phyloP scores from a whole-genome alignment of 1,140 invertebrate genomes.

The Drosophila mojavensis region DNA sequence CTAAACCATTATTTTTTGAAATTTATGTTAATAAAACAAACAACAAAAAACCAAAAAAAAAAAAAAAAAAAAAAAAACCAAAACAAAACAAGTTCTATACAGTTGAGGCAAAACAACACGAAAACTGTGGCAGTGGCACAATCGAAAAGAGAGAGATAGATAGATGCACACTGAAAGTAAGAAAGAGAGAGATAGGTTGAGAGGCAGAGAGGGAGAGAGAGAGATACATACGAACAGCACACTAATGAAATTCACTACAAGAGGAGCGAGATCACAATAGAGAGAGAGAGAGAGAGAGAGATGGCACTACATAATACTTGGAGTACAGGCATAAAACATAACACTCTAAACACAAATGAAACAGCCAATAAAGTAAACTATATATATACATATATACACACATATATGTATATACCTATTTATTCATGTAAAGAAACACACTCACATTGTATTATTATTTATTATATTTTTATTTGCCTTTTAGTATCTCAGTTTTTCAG shows the following conservation, averaged over 20 bases:
- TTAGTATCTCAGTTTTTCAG: slow-evolving; percentile 41
- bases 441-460: slow-evolving; percentile 22
- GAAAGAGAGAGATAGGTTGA: slow-evolving; percentile 2
- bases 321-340: slow-evolving; percentile 14
- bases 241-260: background rate
- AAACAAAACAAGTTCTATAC: slow-evolving; percentile 12
- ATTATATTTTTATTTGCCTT: slow-evolving; percentile 29
- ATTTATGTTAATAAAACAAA: slow-evolving; percentile 79
- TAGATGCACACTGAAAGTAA: slow-evolving; percentile 11
- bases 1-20: slow-evolving; percentile 78
- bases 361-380: slow-evolving; percentile 44
- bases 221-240: background rate
- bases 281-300: background rate
- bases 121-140: slow-evolving; percentile 12
- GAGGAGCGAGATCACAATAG: background rate
- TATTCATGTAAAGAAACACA: slow-evolving; percentile 36
- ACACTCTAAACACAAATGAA: slow-evolving; percentile 5
- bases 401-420: slow-evolving; percentile 33
- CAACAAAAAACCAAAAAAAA: slow-evolving; percentile 51
- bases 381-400: slow-evolving; percentile 24
- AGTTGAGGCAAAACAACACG: background rate
- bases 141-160: slow-evolving; percentile 48
- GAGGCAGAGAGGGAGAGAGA: background rate
- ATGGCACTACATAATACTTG: background rate
- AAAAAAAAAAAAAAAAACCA: slow-evolving; percentile 16